Evolutionary conservation across 2,797 vertebrate species (phyloP).

Genomic region (Sebastes steindachneri): DNA sequence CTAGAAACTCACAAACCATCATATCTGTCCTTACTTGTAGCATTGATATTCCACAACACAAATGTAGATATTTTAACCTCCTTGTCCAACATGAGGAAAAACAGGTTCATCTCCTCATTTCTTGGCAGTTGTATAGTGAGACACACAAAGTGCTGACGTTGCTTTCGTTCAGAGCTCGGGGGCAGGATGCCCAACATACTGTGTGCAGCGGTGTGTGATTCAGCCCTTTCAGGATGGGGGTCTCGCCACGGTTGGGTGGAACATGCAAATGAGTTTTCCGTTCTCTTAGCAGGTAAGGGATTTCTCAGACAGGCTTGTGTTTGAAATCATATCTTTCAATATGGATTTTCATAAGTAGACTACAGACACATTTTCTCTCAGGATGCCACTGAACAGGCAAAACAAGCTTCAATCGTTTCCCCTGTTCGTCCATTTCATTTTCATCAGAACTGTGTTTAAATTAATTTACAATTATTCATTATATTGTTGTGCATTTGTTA

Average conservation of each 20-base stretch:
- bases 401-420: neutral
- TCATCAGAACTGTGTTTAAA: neutral
- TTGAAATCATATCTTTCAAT: slow-evolving; percentile 25
- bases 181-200: slow-evolving; percentile 14
- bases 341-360: slow-evolving; percentile 5
- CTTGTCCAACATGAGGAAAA: slow-evolving; percentile 28
- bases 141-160: slow-evolving; percentile 35
- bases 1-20: neutral
- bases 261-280: slow-evolving; percentile 38
- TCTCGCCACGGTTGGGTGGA: slow-evolving; percentile 15
- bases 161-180: slow-evolving; percentile 8
- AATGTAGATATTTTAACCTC: neutral
- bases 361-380: slow-evolving; percentile 13
- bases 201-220: slow-evolving; percentile 24
- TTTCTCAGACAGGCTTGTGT: slow-evolving; percentile 13
- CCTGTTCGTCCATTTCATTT: neutral
- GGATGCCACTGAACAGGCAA: neutral
- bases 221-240: slow-evolving; percentile 5
- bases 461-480: neutral
- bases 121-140: slow-evolving; percentile 7
- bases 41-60: neutral
- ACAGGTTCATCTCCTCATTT: slow-evolving; percentile 9
- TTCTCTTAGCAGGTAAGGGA: slow-evolving; percentile 22
- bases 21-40: neutral
- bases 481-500: neutral